Conservation (phyloP, 30 jellyfish, hydroid and myxozoan genomes). For the Mastigias papua region DNA sequence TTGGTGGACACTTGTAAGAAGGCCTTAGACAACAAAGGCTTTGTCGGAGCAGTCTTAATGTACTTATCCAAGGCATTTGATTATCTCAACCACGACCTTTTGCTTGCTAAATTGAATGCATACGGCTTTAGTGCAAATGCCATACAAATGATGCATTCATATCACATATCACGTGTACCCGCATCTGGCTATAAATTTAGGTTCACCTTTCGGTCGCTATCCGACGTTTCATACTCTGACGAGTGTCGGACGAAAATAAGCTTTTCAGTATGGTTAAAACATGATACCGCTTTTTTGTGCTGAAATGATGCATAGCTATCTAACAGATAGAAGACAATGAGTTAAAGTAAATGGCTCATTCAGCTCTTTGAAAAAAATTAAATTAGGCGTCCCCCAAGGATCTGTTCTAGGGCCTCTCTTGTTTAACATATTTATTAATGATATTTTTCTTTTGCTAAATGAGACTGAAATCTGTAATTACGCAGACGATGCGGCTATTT, state of each 20-base stretch:
- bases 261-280: too few species aligned
- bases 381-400: conserved; percentile 11
- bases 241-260: too few species aligned
- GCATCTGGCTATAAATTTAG: too few species aligned
- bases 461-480: conserved; percentile 9
- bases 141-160: conserved; percentile 45
- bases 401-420: conserved; percentile 33
- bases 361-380: conserved; percentile 13
- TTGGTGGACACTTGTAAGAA: conserved; percentile 52
- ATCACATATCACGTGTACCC: too few species aligned
- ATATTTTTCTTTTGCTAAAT: not conserved
- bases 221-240: too few species aligned
- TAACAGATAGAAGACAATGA: conserved; percentile 70
- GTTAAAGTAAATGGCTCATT: conserved; percentile 11
- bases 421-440: conserved; percentile 3
- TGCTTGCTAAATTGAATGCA: conserved; percentile 53
- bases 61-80: conserved; percentile 26
- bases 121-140: conserved; percentile 51
- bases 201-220: too few species aligned
- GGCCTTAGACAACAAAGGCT: conserved; percentile 36
- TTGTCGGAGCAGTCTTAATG: conserved; percentile 51
- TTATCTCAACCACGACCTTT: conserved; percentile 13
- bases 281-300: too few species aligned
- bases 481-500: conserved; percentile 9
- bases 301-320: conserved; percentile 47